phyloP scores from a whole-genome alignment of 2,888 invertebrate genomes.

The Leptopilina drosophilae region DNA sequence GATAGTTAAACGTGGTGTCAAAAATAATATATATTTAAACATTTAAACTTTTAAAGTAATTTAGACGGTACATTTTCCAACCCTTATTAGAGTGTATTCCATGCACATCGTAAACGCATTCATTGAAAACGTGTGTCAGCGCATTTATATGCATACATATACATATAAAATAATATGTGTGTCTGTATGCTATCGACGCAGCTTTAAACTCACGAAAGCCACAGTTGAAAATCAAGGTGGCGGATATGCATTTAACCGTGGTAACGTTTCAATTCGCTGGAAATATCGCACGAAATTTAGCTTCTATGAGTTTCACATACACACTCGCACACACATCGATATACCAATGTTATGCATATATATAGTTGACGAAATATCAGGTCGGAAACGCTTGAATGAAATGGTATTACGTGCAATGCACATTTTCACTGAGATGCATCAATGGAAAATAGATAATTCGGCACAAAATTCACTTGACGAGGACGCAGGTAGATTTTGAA shows the following conservation, averaged over 20 bases:
- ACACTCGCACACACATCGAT: neutral
- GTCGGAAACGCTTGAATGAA: constrained; percentile 24
- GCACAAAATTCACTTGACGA: constrained; percentile 10
- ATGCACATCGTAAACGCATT: constrained; percentile 13
- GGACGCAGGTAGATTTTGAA: neutral
- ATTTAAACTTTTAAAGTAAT: too few species aligned
- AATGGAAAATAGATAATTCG: constrained; percentile 17
- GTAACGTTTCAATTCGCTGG: constrained; percentile 23
- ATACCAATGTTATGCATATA: too few species aligned
- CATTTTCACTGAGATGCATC: constrained; percentile 38
- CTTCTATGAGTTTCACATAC: constrained; percentile 24
- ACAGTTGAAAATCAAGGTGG: constrained; percentile 37
- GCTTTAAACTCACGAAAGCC: constrained; percentile 26
- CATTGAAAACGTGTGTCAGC: constrained; percentile 24
- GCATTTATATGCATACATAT: neutral
- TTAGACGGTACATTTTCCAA: neutral
- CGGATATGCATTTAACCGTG: constrained; percentile 39
- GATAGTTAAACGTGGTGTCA: neutral
- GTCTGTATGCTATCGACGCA: constrained; percentile 9
- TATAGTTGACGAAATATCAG: constrained; percentile 34
- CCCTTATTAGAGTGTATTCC: neutral
- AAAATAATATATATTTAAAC: neutral
- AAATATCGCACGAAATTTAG: constrained; percentile 39
- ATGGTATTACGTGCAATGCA: constrained; percentile 17
- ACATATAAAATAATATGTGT: too few species aligned